A percentile compares a stretch with the other conserved stretches of the same genome.
These are phyloP conservation scores for Heliocidaris tuberculata DNA, from an alignment of 35 echinoderm and acorn worm species.

Conservation along the genomic window DNA sequence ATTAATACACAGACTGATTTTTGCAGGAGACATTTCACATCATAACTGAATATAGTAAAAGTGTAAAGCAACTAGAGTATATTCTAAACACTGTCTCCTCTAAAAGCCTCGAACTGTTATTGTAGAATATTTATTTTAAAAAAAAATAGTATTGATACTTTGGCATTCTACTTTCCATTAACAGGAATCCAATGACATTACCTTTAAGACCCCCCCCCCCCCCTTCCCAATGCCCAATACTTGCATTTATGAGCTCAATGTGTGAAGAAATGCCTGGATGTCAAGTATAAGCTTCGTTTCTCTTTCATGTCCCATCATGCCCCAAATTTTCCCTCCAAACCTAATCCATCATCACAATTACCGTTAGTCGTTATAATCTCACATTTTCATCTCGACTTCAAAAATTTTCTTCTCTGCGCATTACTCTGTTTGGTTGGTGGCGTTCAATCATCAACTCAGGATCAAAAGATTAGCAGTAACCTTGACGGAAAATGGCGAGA, in stretches of 20 bases:
- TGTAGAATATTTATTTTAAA: no score
- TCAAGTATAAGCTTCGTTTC: neutral
- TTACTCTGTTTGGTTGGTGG: neutral
- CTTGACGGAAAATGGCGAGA: constrained; percentile 7
- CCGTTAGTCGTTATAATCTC: neutral
- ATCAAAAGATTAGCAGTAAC: neutral
- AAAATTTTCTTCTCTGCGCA: neutral
- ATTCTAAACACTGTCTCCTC: no score
- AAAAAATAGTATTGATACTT: no score
- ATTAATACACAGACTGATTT: no score
- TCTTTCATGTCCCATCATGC: neutral
- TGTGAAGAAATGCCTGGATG: neutral
- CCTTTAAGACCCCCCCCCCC: no score
- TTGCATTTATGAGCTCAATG: neutral
- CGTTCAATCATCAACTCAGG: neutral
- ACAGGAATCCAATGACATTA: no score
- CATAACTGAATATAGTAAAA: no score
- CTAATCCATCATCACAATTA: neutral
- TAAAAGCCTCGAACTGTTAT: no score
- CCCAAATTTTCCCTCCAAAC: neutral
- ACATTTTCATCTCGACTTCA: neutral
- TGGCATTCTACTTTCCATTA: no score
- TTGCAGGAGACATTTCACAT: no score
- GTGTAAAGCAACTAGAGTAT: no score
- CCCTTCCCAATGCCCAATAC: no score